Evolutionary conservation across 2,797 vertebrate species (phyloP), one percentile per base, ranked within the genome.

Genomic region (Sciaenops ocellatus): DNA sequence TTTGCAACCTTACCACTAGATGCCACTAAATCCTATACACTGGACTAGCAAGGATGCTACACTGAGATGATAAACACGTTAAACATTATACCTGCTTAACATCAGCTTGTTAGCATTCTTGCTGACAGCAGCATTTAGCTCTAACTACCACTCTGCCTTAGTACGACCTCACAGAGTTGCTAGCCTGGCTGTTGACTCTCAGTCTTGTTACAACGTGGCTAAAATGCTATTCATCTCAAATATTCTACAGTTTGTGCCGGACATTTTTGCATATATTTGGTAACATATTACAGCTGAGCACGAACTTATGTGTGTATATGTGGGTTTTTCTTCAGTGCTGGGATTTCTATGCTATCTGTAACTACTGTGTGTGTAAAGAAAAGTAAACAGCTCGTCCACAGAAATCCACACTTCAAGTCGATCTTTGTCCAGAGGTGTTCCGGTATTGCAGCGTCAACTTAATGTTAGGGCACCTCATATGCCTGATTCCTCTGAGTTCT

Each of bases 401-500:
- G 6, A 48, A n/a, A 47, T 34, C 24, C 5, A 22, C 69, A 73
- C 3, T 44, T 68, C 11, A 28, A 10, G 59, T 9, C 24, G 24
- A 59, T 64, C 57, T 78, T 69, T 64, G 50, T 82, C 42, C 55
- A 26, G n/a, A 73, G 15, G 38, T 68, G 62, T 52, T 68, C 41
- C 57, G 57, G 26, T 65, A 9, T 12, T 68, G 76, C 18, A 64
- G 54, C 61, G 69, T 83, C 71, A 56, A 85, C 65, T 80, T 51
- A 52, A 69, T 54, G 48, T 78, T 48, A 15, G 69, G 48, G 46
- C 76, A 66, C 71, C 67, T 76, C 65, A 30, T 46, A 72, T 82
- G 44, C 28, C 69, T 55, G 78, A 71, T 76, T 70, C 57, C 28
- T 85, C 55, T 3, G 12, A 69, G 75, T 67, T 77, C 62, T 48